Evolutionary conservation across 1,140 invertebrate species (phyloP), one percentile per base, ranked within the genome.

Genomic region (Polyergus mexicanus): DNA sequence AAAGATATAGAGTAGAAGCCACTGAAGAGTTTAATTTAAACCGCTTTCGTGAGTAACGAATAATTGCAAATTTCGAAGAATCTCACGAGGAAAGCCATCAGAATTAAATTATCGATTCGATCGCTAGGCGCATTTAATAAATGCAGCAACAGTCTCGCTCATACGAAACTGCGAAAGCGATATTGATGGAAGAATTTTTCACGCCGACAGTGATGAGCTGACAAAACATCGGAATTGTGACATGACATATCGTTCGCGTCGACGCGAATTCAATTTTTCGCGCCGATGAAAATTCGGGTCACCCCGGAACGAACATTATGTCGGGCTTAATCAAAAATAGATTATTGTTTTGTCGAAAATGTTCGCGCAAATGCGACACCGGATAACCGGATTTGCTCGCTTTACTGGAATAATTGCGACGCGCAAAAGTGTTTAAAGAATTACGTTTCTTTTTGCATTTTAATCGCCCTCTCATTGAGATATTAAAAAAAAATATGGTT

Each of bases 181-280:
- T 60, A 83, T 71, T 72, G 68, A 72, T n/a, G 68, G 78, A 47
- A 83, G 56, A 47, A 83, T 83, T 83, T 83, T 83, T 83, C 78
- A 74, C 51, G 38, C 6, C 25, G 13, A 54, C 54, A 2, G 32
- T 74, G 78, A 83, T 68, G 41, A 60, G 68, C 68, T 83, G 78
- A 83, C 78, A 74, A 74, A 83, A 74, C 78, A 83, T 74, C 78
- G 60, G 51, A 58, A 28, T 44, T 51, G 74, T 51, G 41, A 68
- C 66, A 25, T 60, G 77, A 58, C 65, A 56, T 68, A 66, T 72
- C 38, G 66, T 11, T 58, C 66, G 76, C 56, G 58, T 65, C 75
- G 41, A 77, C 41, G 60, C n/a, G 56, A 80, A 56, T 65, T n/a
- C 68, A 56, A 83, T 83, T 83, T 83, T 74, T 60, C 54, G 38